A percentile compares a stretch with the other conserved stretches of the same genome.
Evolutionary conservation across 2,797 vertebrate species (phyloP).

Genomic region (Erithacus rubecula): DNA sequence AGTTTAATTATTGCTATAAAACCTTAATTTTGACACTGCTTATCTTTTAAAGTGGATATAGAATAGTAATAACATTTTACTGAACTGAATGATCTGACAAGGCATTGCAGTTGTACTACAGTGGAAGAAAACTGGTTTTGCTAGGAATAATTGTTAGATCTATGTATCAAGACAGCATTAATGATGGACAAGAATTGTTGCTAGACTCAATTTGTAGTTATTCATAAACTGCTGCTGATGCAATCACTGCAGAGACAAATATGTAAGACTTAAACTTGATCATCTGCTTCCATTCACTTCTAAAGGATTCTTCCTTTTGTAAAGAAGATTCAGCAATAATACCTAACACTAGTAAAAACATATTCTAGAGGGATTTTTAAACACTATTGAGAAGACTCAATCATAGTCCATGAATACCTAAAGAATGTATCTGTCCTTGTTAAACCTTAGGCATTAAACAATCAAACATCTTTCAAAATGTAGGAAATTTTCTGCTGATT

Average conservation of each 20-base stretch:
- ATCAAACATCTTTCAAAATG: not conserved
- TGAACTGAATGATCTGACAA: not conserved
- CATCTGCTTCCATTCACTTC: not conserved
- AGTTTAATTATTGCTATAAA: slow-evolving; percentile 36
- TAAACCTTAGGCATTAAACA: not conserved
- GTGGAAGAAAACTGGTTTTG: not conserved
- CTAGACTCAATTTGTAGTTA: not conserved
- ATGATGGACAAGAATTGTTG: not conserved
- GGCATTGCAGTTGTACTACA: not conserved
- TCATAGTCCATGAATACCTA: not conserved
- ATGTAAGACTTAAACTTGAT: not conserved
- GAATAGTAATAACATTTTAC: not conserved
- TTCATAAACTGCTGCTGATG: not conserved
- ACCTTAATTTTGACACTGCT: not conserved
- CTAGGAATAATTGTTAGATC: not conserved
- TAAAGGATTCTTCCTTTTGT: not conserved
- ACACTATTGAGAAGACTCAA: not conserved
- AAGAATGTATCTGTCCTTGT: not conserved
- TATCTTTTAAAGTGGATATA: slow-evolving; percentile 42
- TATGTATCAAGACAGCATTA: not conserved
- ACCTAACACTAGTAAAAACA: not conserved
- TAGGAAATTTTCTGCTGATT: not conserved
- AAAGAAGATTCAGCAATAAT: not conserved
- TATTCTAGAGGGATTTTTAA: not conserved
- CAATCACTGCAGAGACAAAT: not conserved